Evolutionary conservation across 1,140 invertebrate species (phyloP), one percentile per base, ranked within the genome.

Genomic region (Drosophila erecta): DNA sequence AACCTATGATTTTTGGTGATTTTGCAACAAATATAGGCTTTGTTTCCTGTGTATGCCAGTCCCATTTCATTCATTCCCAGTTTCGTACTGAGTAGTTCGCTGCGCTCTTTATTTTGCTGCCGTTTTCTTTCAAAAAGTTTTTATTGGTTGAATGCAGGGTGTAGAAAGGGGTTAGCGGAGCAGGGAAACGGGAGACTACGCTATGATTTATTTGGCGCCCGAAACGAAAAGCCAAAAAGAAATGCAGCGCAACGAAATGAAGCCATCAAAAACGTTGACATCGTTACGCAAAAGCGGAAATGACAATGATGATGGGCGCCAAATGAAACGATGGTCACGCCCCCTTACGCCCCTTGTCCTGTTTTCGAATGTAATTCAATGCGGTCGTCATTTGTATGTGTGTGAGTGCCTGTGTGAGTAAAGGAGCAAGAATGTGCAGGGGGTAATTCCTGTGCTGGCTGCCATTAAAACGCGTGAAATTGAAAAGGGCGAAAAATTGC

Each of bases 211-310:
- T 81, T 89, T 87, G 71, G 58, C 65, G 58, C 65, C 59, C 56
- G 20, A 40, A 73, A 79, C 54, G 65, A 55, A 54, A 76, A 76
- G 38, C 22, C 59, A 67, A 79, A 78, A 58, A 38, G 74, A 55
- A 80, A 61, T 41, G 54, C 59, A 59, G 53, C 49, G 59, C 55
- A 73, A 66, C 79, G 79, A 89, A 87, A 87, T 87, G 79, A 87
- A 87, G 84, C 84, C 79, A 89, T 87, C 83, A 87, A 87, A 86
- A 89, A 54, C 79, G 84, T 89, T 87, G 84, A 87, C 59, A 73
- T 87, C 83, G 83, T 87, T 87, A 79, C 83, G 69, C 79, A 89
- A 89, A 87, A 87, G 76, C 84, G 83, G 84, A 89, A 86, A 86
- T 86, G 81, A 86, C 83, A 86, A 86, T 87, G 83, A 78, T 83